Conservation (phyloP, 2,113 vertebrate genomes). For the cattle (Bos taurus) region ARS-UCD2.0 NC_037329.1:112821001-112821500, state of each 20-base stretch:
- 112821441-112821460: neutral
- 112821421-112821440: neutral
- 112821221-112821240: neutral
- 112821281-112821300: neutral
- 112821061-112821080: neutral
- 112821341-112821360: neutral
- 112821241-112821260: neutral
- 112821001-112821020: neutral
- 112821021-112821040: neutral
- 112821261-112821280: neutral
- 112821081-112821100: neutral
- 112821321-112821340: neutral
- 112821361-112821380: neutral
- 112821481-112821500: neutral
- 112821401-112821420: neutral
- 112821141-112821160: neutral
- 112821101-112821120: neutral
- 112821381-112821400: neutral
- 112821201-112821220: neutral
- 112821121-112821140: neutral
- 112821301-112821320: neutral
- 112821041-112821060: neutral
- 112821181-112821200: neutral
- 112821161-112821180: neutral
- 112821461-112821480: neutral